Evolutionary conservation across 2,113 vertebrate species (phyloP), one percentile per base, ranked within the genome.

Genomic region (Malurus cyaneus): DNA sequence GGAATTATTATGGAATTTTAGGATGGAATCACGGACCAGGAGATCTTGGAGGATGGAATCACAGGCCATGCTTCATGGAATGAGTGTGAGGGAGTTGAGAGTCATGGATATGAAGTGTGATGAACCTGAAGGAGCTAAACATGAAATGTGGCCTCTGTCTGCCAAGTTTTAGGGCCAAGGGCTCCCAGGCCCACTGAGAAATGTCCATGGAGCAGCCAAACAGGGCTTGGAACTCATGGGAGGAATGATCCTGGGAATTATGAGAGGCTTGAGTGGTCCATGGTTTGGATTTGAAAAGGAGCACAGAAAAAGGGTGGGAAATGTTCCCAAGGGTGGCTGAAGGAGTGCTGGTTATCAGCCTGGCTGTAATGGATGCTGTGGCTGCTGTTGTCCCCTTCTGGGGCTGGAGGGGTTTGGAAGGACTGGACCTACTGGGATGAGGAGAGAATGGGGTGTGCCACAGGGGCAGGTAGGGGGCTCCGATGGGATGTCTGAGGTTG

Each of bases 401-500:
- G 53, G 14, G 28, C 13, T 34, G 25, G 47, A 57, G 69, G 9
- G 59, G 13, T 53, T 52, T 47, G 57, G 57, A 71, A 67, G 47
- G 50, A 19, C 28, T 32, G 34, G 34, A 26, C 1, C 2, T 31
- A 11, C 25, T 39, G 57, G 57, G 52, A 71, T 12, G 39, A 62
- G 53, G 64, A 46, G n/a, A 42, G 52, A 19, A 31, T 9, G 78
- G 39, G 41, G 26, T 29, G 42, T 47, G n/a, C 29, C 26, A 17
- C n/a, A 41, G 12, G 1, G 21, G 36, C 16, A 36, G 19, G 5
- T 69, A 0, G 0, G 34, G 15, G 20, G 4, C 56, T 7, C 14
- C 1, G 0, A 9, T 2, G 26, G 39, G 49, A 49, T 1, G 1
- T 1, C 10, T 39, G 56, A 69, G 65, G 39, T 21, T 29, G 11